phyloP scores from a whole-genome alignment of 2,113 vertebrate genomes.

The Catagonus wagneri region DNA sequence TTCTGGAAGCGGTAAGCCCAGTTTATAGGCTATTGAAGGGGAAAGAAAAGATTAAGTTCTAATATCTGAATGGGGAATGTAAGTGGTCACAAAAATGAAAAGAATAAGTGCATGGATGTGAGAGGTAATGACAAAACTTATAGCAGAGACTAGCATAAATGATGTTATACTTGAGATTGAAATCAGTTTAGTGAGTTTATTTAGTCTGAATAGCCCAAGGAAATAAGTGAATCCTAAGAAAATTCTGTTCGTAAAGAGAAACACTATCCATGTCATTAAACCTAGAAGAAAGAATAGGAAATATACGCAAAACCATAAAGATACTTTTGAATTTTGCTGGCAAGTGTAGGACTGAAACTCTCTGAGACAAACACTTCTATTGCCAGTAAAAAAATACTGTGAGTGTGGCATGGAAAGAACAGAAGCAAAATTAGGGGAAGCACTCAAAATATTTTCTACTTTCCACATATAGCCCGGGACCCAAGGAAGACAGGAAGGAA shows the following conservation, averaged over 20 bases:
- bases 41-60: background rate
- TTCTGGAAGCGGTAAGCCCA: background rate
- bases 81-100: background rate
- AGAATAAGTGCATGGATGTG: fast-evolving
- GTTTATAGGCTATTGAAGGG: background rate
- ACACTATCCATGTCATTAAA: background rate
- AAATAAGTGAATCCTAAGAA: background rate
- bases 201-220: background rate
- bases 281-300: background rate
- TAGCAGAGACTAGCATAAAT: background rate
- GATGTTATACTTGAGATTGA: background rate
- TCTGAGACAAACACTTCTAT: background rate
- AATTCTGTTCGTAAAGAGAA: background rate
- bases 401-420: background rate
- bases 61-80: background rate
- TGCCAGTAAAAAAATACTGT: background rate
- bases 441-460: background rate
- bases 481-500: background rate
- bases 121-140: background rate
- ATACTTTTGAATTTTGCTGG: background rate
- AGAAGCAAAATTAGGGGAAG: background rate
- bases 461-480: background rate
- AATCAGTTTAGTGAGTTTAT: background rate
- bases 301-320: background rate
- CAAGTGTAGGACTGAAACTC: background rate